Evolutionary conservation across 2,113 vertebrate genomes (phyloP).

Genomic region (Cricetomys ansorgei): DNA sequence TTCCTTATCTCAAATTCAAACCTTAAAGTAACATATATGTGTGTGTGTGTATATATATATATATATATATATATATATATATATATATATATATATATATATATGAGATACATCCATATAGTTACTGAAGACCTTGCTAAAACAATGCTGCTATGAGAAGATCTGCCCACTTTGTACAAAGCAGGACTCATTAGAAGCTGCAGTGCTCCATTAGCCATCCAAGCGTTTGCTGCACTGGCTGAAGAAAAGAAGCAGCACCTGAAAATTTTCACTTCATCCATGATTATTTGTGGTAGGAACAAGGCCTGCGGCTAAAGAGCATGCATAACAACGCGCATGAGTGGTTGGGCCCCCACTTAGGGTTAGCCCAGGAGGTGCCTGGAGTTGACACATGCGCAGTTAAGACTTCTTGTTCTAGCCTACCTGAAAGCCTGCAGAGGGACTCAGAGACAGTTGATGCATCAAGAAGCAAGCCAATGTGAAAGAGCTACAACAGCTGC

Average conservation of each 20-base stretch:
- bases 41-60: too few relatives aligned
- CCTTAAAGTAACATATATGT: constrained; percentile 20
- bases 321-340: too few relatives aligned
- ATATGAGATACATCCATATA: neutral
- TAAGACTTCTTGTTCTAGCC: too few relatives aligned
- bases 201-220: neutral
- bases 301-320: too few relatives aligned
- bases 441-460: too few relatives aligned
- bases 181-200: neutral
- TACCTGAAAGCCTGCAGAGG: too few relatives aligned
- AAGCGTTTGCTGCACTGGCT: neutral
- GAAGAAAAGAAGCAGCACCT: neutral
- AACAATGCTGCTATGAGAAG: neutral
- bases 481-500: too few relatives aligned
- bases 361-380: too few relatives aligned
- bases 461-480: too few relatives aligned
- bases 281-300: too few relatives aligned
- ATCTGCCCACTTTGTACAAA: constrained; percentile 22
- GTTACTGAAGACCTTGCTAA: constrained; percentile 49
- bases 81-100: neutral
- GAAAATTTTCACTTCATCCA: neutral
- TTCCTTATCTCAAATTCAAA: neutral
- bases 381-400: too few relatives aligned
- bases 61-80: neutral
- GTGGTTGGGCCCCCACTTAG: too few relatives aligned